phyloP scores from a whole-genome alignment of 2,888 invertebrate genomes.

The Eurois occulta region DNA sequence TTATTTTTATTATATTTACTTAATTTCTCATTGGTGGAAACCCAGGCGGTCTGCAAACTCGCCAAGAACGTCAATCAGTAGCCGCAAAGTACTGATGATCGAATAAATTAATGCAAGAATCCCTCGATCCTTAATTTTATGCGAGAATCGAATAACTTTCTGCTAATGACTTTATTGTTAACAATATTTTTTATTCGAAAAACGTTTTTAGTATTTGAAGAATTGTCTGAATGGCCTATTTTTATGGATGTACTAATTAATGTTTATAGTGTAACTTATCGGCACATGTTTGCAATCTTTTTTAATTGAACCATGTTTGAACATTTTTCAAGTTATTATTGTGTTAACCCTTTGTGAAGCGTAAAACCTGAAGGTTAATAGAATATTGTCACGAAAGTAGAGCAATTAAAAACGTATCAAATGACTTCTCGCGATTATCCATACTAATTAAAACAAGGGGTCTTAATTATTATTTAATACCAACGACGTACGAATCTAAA shows the following conservation, averaged over 20 bases:
- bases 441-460: not conserved
- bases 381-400: not conserved
- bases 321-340: not conserved
- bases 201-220: slow-evolving; percentile 64
- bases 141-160: slow-evolving; percentile 74
- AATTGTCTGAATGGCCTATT: slow-evolving; percentile 50
- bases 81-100: slow-evolving; percentile 61
- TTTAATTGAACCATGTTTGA: slow-evolving; percentile 16
- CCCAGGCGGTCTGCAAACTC: slow-evolving; percentile 64
- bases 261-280: slow-evolving; percentile 16
- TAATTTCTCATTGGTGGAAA: slow-evolving; percentile 46
- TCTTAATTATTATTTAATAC: not conserved
- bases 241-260: slow-evolving; percentile 40
- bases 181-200: slow-evolving; percentile 64
- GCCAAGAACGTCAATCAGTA: slow-evolving; percentile 60
- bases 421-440: not conserved
- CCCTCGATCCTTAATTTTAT: slow-evolving; percentile 75
- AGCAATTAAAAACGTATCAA: slow-evolving; percentile 4
- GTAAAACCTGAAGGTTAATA: not conserved
- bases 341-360: not conserved
- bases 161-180: slow-evolving; percentile 83
- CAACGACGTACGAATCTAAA: too few relatives aligned
- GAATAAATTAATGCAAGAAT: slow-evolving; percentile 75
- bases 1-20: slow-evolving; percentile 41
- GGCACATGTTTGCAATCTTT: slow-evolving; percentile 22